Conservation (phyloP, 2,888 invertebrate species). For the Drosophila mimetica region DNA sequence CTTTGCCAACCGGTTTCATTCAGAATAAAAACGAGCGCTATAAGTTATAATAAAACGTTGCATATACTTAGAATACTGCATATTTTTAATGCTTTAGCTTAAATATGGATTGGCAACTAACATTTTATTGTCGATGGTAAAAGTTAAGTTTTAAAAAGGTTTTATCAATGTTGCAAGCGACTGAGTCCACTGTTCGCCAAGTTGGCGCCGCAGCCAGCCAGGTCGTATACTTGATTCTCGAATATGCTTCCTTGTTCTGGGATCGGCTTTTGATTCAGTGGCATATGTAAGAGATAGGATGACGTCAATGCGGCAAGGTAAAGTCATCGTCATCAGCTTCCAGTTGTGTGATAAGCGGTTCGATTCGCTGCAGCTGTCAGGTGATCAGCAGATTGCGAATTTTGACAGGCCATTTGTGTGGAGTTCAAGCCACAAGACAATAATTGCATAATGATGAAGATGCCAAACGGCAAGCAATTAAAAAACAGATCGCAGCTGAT, state of each 20-base stretch:
- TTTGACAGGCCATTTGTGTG: constrained; percentile 32
- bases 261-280: constrained; percentile 3
- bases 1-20: constrained; percentile 17
- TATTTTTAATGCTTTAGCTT: constrained; percentile 4
- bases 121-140: background rate
- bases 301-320: constrained; percentile 42
- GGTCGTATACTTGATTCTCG: constrained; percentile 30
- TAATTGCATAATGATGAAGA: constrained; percentile 47
- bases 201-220: constrained; percentile 9
- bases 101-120: background rate
- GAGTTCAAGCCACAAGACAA: constrained; percentile 11
- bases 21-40: constrained; percentile 7
- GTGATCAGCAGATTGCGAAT: constrained; percentile 28
- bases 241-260: constrained; percentile 51
- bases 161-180: background rate
- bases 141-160: background rate
- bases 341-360: constrained; percentile 13
- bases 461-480: constrained; percentile 12
- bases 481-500: constrained; percentile 35
- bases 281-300: constrained; percentile 18
- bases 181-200: constrained; percentile 25
- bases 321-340: constrained; percentile 17
- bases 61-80: constrained; percentile 1
- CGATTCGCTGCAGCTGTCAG: constrained; percentile 19
- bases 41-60: constrained; percentile 17